Percentiles rank a stretch among this genome's conserved stretches.
These are phyloP conservation scores for Trichosurus vulpecula DNA, from an alignment of 2,797 vertebrate species.

Conservation along the genomic window DNA sequence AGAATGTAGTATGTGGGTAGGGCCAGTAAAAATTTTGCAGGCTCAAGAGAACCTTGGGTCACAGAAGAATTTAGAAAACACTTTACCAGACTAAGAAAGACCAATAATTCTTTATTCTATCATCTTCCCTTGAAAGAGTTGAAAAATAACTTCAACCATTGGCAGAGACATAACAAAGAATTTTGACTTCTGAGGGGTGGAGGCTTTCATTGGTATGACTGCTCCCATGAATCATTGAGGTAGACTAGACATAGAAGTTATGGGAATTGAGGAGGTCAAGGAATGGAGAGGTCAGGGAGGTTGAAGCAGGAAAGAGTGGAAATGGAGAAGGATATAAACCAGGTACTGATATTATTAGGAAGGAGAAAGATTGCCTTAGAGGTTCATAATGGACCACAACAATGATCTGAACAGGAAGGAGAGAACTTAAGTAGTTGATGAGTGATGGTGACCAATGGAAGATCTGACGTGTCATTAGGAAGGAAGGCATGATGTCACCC, in stretches of 20 bases:
- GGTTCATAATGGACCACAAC: background rate
- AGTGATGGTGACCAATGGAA: background rate
- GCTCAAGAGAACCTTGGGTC: conserved; percentile 34
- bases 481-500: background rate
- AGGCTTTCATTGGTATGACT: background rate
- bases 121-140: conserved; percentile 18
- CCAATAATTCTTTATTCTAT: conserved; percentile 4
- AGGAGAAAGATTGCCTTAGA: background rate
- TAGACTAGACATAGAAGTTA: background rate
- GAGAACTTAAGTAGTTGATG: background rate
- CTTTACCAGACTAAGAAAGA: background rate
- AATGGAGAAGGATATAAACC: background rate
- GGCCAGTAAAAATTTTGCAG: background rate
- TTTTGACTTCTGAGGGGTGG: background rate
- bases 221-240: background rate
- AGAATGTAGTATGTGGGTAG: background rate
- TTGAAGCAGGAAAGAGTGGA: background rate
- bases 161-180: conserved; percentile 19
- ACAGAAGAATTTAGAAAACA: background rate
- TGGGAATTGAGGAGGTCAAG: background rate
- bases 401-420: background rate
- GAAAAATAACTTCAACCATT: conserved; percentile 18
- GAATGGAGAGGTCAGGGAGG: background rate
- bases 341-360: background rate
- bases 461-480: background rate